phyloP scores from a whole-genome alignment of 2,113 vertebrate species.

The Neolamprologus brichardi region DNA sequence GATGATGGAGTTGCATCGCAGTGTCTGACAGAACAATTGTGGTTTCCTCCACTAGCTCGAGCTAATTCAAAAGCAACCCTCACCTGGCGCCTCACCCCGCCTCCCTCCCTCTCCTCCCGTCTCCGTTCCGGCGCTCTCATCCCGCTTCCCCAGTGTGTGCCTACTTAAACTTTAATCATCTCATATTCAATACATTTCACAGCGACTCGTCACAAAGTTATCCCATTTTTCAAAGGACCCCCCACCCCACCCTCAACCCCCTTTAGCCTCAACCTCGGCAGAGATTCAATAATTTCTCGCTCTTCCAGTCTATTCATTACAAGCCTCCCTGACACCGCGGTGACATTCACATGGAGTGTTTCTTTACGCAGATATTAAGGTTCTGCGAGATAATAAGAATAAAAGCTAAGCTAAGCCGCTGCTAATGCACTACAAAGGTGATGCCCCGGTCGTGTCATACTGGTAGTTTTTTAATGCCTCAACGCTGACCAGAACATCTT shows the following conservation, averaged over 20 bases:
- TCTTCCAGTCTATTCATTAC: slow-evolving; percentile 34
- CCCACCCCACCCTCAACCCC: rapidly evolving
- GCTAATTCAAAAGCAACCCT: slow-evolving; percentile 37
- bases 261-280: slow-evolving; percentile 14
- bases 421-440: background rate
- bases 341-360: background rate
- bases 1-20: background rate
- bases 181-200: slow-evolving; percentile 53
- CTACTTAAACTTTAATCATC: slow-evolving; percentile 67
- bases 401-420: background rate
- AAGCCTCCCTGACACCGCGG: background rate
- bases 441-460: background rate
- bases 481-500: background rate
- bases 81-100: background rate
- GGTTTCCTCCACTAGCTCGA: slow-evolving; percentile 3
- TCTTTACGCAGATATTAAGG: background rate
- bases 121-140: background rate
- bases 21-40: slow-evolving; percentile 14
- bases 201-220: slow-evolving; percentile 42
- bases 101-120: background rate
- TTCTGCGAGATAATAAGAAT: background rate
- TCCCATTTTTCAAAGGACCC: slow-evolving; percentile 30
- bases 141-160: slow-evolving; percentile 18
- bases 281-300: slow-evolving; percentile 28
- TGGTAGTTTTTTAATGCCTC: background rate